Evolutionary conservation across 2,888 invertebrate species (phyloP).

Genomic region (Petrolisthes cinctipes): DNA sequence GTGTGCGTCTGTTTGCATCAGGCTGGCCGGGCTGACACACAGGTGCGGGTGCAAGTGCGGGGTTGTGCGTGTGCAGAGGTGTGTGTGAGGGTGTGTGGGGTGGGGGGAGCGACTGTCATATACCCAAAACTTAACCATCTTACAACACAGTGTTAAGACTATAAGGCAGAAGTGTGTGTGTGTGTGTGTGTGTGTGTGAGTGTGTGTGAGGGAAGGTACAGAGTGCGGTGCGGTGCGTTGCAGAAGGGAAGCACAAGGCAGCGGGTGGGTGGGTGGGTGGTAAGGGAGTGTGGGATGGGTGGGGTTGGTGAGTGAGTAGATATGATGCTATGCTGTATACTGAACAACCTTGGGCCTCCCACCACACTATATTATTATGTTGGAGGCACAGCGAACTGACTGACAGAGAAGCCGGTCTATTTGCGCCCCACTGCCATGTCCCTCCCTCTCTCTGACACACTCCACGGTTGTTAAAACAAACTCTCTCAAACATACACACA

Average conservation of each 20-base stretch:
- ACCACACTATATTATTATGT: neutral
- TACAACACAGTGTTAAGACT: neutral
- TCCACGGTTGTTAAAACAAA: too few relatives aligned
- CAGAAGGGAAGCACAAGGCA: slow-evolving; percentile 10
- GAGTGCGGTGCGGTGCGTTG: slow-evolving; percentile 5
- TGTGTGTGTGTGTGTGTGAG: neutral
- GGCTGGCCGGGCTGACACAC: slow-evolving; percentile 12
- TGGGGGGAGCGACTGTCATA: neutral
- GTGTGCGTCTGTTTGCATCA: neutral
- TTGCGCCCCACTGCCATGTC: too few relatives aligned
- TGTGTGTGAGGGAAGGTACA: slow-evolving; percentile 11
- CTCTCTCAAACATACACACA: too few relatives aligned
- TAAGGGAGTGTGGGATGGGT: too few relatives aligned
- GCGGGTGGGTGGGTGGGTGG: neutral
- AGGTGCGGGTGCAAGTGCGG: neutral
- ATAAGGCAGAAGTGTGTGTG: neutral
- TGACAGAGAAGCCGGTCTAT: too few relatives aligned
- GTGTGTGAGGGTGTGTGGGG: too few relatives aligned
- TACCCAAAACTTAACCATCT: neutral
- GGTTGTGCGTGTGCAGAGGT: neutral
- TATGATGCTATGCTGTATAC: neutral
- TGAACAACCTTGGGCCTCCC: slow-evolving; percentile 3
- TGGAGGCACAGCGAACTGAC: too few relatives aligned
- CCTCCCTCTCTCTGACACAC: too few relatives aligned
- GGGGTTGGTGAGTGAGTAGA: too few relatives aligned